These are phyloP conservation scores for Lasioglossum marginatum DNA, from an alignment of 2,888 invertebrate genomes.

Conservation along the genomic window DNA sequence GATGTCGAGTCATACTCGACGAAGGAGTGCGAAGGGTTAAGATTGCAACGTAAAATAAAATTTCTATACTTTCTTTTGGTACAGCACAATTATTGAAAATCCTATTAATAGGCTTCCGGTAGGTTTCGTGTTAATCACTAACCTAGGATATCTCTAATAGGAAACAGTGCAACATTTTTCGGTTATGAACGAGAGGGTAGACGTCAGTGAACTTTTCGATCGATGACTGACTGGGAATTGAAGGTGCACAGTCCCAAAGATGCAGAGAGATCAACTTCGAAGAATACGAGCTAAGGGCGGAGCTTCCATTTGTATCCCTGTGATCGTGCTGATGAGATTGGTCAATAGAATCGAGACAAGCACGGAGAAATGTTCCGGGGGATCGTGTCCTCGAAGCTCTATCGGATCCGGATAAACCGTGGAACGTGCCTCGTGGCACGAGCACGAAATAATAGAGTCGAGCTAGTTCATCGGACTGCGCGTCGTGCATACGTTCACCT, in stretches of 20 bases:
- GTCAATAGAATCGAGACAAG: conserved; percentile 60
- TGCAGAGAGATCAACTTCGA: conserved; percentile 30
- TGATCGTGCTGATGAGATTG: conserved; percentile 64
- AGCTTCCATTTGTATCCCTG: conserved; percentile 56
- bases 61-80: too few species aligned
- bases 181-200: not conserved
- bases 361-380: conserved; percentile 33
- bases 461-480: conserved; percentile 22
- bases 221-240: not conserved
- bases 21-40: too few species aligned
- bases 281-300: conserved; percentile 51
- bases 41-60: too few species aligned
- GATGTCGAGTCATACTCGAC: too few species aligned
- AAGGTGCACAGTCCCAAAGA: not conserved
- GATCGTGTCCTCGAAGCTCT: conserved; percentile 60
- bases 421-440: conserved; percentile 48
- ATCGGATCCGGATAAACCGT: conserved; percentile 53
- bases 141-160: not conserved
- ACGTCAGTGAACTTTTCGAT: conserved; percentile 17
- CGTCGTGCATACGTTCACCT: conserved; percentile 23
- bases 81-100: too few species aligned
- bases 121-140: not conserved
- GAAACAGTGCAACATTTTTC: not conserved
- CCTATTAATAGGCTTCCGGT: too few species aligned
- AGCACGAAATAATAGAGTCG: conserved; percentile 50